A percentile compares a stretch with the other conserved stretches of the same genome.
These are phyloP conservation scores for Proisotoma minuta DNA, from an alignment of 2,888 invertebrate species.

Conservation along the genomic window DNA sequence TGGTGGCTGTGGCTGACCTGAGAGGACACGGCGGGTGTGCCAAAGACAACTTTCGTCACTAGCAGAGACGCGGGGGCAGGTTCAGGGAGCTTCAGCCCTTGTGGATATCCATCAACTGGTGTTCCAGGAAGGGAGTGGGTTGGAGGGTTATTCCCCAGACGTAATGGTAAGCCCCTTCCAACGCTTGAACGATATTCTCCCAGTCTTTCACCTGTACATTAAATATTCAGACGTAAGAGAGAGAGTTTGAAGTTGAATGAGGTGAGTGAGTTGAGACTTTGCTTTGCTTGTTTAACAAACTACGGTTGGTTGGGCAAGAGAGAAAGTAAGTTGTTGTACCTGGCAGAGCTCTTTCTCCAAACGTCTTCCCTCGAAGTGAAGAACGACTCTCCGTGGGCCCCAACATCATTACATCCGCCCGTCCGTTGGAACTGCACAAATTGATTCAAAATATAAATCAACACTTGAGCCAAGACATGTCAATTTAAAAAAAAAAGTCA, in stretches of 20 bases:
- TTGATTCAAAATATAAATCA: background rate
- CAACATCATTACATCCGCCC: constrained; percentile 48
- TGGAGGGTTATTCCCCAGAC: constrained; percentile 45
- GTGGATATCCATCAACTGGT: constrained; percentile 48
- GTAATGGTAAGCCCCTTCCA: constrained; percentile 47
- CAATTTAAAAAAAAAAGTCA: background rate
- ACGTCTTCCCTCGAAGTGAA: constrained; percentile 47
- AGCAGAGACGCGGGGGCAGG: constrained; percentile 47
- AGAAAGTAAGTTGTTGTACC: too few species aligned
- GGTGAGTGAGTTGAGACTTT: too few species aligned
- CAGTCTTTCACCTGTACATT: constrained; percentile 47
- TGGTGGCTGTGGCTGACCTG: constrained; percentile 47
- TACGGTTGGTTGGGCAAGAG: too few species aligned
- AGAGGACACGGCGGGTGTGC: constrained; percentile 47
- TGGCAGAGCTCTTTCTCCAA: constrained; percentile 48
- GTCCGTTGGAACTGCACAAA: constrained; percentile 44
- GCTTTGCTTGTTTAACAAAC: too few species aligned
- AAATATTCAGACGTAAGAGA: constrained; percentile 25
- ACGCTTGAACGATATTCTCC: constrained; percentile 48
- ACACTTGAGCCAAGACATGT: background rate
- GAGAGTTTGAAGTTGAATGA: too few species aligned
- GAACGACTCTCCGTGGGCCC: constrained; percentile 47
- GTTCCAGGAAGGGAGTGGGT: constrained; percentile 47
- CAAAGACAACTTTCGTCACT: constrained; percentile 48
- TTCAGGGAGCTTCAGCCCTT: constrained; percentile 47